Percentiles rank a stretch among this genome's conserved stretches.
phyloP scores from a whole-genome alignment of 2,888 invertebrate genomes.

The Platycheirus albimanus region DNA sequence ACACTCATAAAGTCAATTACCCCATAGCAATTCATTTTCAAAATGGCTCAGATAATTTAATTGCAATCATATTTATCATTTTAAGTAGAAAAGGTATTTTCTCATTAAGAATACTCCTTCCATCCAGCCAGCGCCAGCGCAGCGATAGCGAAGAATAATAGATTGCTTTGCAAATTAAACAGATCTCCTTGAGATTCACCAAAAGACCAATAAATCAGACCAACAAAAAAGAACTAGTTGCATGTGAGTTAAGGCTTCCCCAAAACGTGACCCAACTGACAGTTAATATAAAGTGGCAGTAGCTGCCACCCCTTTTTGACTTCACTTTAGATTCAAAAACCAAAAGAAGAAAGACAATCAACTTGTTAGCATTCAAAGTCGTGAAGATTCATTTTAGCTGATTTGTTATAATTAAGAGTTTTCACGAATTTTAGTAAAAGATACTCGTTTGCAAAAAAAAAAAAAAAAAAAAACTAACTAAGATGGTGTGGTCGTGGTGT shows the following conservation, averaged over 20 bases:
- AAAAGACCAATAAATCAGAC: conserved; percentile 47
- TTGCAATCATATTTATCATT: conserved; percentile 30
- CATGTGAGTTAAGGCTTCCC: conserved; percentile 15
- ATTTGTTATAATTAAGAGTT: conserved; percentile 64
- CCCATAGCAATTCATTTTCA: conserved; percentile 9
- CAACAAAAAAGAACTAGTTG: conserved; percentile 7
- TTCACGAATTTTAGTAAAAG: conserved; percentile 48
- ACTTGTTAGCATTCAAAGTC: conserved; percentile 44
- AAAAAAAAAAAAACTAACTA: conserved; percentile 6
- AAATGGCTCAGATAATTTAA: conserved; percentile 21
- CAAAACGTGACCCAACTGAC: conserved; percentile 46
- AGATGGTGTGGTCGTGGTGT: not conserved
- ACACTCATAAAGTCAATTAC: conserved; percentile 9
- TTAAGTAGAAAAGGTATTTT: conserved; percentile 21
- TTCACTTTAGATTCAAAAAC: not conserved
- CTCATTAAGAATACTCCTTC: conserved; percentile 22
- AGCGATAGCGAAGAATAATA: not conserved
- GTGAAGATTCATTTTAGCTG: conserved; percentile 62
- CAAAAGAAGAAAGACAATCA: not conserved
- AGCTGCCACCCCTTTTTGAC: conserved; percentile 35
- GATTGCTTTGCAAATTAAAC: conserved; percentile 13
- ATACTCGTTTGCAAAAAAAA: not conserved
- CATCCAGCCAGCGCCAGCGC: too few relatives aligned
- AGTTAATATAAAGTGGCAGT: conserved; percentile 50
- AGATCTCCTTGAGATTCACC: conserved; percentile 8